Evolutionary conservation across 2,113 vertebrate genomes (phyloP), one percentile per base, ranked within the genome.

Genomic region (Oostethus manadensis): DNA sequence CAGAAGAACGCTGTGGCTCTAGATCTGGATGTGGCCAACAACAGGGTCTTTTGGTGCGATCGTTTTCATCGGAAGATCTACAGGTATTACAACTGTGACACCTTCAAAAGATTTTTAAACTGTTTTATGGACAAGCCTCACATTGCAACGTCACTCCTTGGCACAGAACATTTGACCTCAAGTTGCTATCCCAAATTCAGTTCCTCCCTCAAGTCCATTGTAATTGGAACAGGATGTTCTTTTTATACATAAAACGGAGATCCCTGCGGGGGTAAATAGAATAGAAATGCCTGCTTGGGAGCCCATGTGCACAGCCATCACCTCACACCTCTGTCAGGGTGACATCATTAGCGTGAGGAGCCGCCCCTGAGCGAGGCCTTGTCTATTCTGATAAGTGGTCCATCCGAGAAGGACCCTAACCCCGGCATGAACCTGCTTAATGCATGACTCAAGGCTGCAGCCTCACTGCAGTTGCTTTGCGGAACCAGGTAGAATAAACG

Each of bases 11-110:
- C 93, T 0, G 95, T 98, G 76, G 93, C 97, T 0, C 88, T 98
- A 49, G 94, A 95, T 0, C 88, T 98, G 47, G 94, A 98, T 20
- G 94, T 98, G 60, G 91, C 92, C 62, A 91, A 93, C 65, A 96
- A 95, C 76, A 93, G 90, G 16, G 90, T 99, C 68, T 98, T 95
- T 70, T 99, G 97, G 97, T 97, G 94, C 64, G 97, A 99, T 73
- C 86, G 97, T 56, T 98, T 95, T 85, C 93, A 97, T 76, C 88
- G 93, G 44, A 96, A 93, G 85, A 97, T 99, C 84, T 99, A 96
- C 85, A 96, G 94, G 96, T 99, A 69, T 60, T 40, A 0, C 7
- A n/a, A n/a, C 6, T 9, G 2, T 1, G 6, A 26, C 21, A 9
- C 14, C 3, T 4, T 33, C 29, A 33, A 33, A 15, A 16, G 45